Evolutionary conservation across 64 coral and sea anemone genomes (phyloP).

Genomic region (Pocillopora verrucosa): DNA sequence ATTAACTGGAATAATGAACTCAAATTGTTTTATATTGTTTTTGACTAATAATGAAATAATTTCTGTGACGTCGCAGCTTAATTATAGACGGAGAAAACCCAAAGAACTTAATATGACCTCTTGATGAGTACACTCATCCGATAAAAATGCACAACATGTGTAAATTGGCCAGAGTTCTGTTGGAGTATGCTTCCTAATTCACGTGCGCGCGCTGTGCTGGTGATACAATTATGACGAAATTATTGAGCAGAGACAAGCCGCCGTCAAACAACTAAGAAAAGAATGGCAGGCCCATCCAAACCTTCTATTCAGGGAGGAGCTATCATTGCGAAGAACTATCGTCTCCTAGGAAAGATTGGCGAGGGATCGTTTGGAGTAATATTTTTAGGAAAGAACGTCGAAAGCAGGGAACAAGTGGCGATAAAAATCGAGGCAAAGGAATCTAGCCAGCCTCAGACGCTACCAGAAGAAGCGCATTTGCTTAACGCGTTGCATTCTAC

Average conservation of each 20-base stretch:
- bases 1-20: neutral
- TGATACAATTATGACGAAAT: slow-evolving; percentile 1
- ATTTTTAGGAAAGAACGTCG: slow-evolving; percentile 41
- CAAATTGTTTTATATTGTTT: neutral
- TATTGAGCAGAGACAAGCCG: neutral
- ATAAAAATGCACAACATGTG: too few relatives aligned
- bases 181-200: too few relatives aligned
- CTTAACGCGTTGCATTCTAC: slow-evolving; percentile 1
- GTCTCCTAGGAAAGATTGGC: slow-evolving; percentile 39
- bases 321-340: slow-evolving; percentile 47
- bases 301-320: slow-evolving; percentile 15
- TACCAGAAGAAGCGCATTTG: slow-evolving; percentile 41
- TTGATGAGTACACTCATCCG: too few relatives aligned
- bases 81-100: neutral
- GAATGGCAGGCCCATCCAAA: slow-evolving; percentile 2
- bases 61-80: neutral
- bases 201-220: neutral
- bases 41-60: neutral
- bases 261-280: neutral
- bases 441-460: slow-evolving; percentile 13
- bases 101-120: too few relatives aligned
- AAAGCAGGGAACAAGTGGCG: slow-evolving; percentile 52
- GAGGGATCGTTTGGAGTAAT: slow-evolving; percentile 72
- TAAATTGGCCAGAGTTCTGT: too few relatives aligned
- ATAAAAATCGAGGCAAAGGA: slow-evolving; percentile 42